Conservation (phyloP, 2,113 vertebrate genomes). For the Nycticorax nycticorax region DNA sequence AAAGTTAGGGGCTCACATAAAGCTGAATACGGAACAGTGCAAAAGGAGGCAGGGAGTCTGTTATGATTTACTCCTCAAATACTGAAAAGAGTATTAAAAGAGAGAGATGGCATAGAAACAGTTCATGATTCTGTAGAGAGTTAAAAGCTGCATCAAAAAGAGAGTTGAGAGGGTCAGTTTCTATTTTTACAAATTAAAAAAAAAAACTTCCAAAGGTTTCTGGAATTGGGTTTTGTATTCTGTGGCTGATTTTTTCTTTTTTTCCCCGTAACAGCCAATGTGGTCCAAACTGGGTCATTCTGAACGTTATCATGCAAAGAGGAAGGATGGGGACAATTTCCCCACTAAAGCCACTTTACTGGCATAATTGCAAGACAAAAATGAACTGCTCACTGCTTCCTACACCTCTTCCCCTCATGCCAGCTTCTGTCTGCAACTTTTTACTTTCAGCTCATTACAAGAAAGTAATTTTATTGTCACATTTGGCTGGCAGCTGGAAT, state of each 20-base stretch:
- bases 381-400: not conserved
- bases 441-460: not conserved
- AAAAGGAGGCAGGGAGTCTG: not conserved
- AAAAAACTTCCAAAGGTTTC: not conserved
- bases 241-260: not conserved
- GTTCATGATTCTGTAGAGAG: not conserved
- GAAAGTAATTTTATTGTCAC: not conserved
- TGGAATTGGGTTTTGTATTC: not conserved
- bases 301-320: not conserved
- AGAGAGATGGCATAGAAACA: not conserved
- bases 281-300: not conserved
- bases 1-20: not conserved
- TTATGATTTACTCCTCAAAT: not conserved
- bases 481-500: not conserved
- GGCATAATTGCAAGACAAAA: not conserved
- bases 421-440: conserved; percentile 5
- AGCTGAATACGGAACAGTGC: not conserved
- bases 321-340: conserved; percentile 9
- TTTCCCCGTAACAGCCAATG: not conserved
- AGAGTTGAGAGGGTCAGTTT: not conserved
- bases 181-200: not conserved
- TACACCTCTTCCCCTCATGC: not conserved
- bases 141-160: not conserved
- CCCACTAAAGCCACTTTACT: not conserved
- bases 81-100: not conserved